Evolutionary conservation across 1,140 invertebrate species (phyloP), one percentile per base, ranked within the genome.

Genomic region (Caenorhabditis tropicalis): DNA sequence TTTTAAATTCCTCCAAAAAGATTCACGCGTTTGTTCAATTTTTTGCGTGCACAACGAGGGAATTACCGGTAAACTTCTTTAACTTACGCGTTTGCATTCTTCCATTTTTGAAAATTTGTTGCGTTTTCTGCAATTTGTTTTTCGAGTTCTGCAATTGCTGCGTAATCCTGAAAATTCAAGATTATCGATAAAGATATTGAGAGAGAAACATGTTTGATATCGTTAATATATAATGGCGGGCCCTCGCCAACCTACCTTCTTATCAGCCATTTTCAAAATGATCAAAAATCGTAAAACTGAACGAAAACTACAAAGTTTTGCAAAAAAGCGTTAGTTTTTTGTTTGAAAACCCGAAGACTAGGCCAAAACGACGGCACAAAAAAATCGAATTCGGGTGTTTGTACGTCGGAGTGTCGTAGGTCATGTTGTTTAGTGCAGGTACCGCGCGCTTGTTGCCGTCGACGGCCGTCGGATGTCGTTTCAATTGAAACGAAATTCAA

Each of bases 61-160:
- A n/a, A n/a, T n/a, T n/a, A n/a, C n/a, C n/a, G n/a, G n/a, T 36
- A 4, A 5, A 27, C 7, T 1, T 1, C 12, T 43, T 24, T 7
- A 46, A 74, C 65, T 2, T 24, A 74, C 65, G 36, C 65, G 24
- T 74, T 74, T 1, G 65, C 65, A 46, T 74, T 74, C 43, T 74
- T 74, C 65, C 65, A 74, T 43, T 74, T 39, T 74, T 74, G 19
- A 46, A 74, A 74, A 31, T 74, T 74, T 39, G 65, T 12, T 7
- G 65, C 65, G 27, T 74, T 74, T 4, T 74, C 65, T 33, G 65
- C 33, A 46, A 74, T 74, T 43, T 74, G 65, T n/a, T 74, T 74
- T 43, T 74, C 65, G 21, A 74, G 33, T 24, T 74, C 65, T 10
- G 36, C 65, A 24, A 74, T 74, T 3, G 65, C 65, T 46, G 36